Evolutionary conservation across 2,888 invertebrate species (phyloP), one percentile per base, ranked within the genome.

Genomic region (Drosophila greeni): DNA sequence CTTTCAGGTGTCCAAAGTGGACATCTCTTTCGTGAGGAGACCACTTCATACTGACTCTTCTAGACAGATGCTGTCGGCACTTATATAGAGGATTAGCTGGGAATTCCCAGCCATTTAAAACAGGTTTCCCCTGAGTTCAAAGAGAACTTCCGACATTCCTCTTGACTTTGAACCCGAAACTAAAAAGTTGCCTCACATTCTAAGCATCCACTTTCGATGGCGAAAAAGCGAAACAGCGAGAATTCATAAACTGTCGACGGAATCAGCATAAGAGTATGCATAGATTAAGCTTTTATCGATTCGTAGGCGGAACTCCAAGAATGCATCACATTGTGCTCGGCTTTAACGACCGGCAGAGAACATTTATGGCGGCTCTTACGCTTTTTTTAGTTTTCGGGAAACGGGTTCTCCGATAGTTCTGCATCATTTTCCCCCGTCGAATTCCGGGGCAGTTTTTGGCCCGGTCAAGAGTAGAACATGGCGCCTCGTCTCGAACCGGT

Each of bases 401-500:
- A 81, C 77, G 73, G 59, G 77, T 84, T 75, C 29, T 53, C 11
- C 3, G 66, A 68, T 83, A 84, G 83, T 72, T 80, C 66, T 72
- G 51, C 53, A 48, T 47, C 26, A 37, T 59, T 70, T 62, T 53
- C 59, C 58, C 67, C 40, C 31, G 39, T 42, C 52, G 18, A 42
- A 65, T 58, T 72, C 45, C 56, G 42, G 47, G 36, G 40, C 40
- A 40, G 16, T 40, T 39, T 70, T 60, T 36, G 53, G 53, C 42
- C 52, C 42, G 49, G 39, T 31, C n/a, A 24, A 49, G 37, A 47
- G 34, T 37, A 48, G 9, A 75, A 52, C 43, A 2, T 24, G 48
- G 56, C 62, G 68, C 47, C 37, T 24, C 62, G 66, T 39, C 31
- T 29, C 48, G 58, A 83, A 85, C 85, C 85, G 78, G 84, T 83